Conservation (phyloP, 2,113 vertebrate species). For the Baryphthengus martii region DNA sequence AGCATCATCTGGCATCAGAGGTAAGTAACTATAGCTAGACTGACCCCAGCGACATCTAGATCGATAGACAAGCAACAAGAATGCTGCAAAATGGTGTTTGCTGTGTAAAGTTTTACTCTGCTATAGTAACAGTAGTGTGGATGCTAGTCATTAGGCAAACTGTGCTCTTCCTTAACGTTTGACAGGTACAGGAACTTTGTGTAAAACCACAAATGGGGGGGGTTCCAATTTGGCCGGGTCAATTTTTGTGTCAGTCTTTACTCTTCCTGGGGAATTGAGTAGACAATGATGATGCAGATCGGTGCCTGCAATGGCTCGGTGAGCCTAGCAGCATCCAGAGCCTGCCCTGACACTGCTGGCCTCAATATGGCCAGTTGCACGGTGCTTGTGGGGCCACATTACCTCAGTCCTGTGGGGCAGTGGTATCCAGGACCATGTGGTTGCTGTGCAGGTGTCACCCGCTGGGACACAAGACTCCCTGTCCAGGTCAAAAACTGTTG, state of each 20-base stretch:
- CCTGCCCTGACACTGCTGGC: not conserved
- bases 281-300: accelerated
- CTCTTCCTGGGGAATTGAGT: not conserved
- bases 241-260: not conserved
- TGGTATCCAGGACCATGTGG: no score
- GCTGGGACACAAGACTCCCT: no score
- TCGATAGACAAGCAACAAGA: not conserved
- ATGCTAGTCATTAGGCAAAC: not conserved
- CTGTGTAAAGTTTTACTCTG: not conserved
- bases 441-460: no score
- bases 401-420: no score
- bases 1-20: not conserved
- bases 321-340: not conserved
- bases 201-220: not conserved
- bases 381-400: not conserved
- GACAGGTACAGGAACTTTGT: not conserved
- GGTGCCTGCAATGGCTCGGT: not conserved
- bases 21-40: not conserved
- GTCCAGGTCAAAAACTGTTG: not conserved
- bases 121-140: not conserved
- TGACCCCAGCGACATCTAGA: not conserved
- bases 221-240: not conserved
- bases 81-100: not conserved
- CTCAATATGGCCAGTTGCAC: accelerated
- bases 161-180: accelerated